These are phyloP conservation scores for Scaptomyza parva DNA, from an alignment of 2,888 invertebrate species.

Conservation along the genomic window DNA sequence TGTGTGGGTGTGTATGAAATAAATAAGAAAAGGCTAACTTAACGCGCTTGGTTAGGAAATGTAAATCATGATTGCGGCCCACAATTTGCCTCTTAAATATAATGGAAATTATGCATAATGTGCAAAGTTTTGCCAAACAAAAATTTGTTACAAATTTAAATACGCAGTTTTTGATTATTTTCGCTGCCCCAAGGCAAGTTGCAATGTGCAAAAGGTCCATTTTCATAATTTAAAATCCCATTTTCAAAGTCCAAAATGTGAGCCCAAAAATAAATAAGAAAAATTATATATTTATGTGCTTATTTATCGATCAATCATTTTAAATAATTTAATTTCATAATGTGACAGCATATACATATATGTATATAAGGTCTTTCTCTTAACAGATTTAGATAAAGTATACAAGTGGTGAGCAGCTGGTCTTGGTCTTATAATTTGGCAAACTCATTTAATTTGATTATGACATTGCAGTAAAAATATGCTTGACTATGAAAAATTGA, in stretches of 20 bases:
- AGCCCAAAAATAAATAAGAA: not conserved
- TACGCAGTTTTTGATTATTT: not conserved
- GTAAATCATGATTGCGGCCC: slow-evolving; percentile 19
- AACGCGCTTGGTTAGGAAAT: not conserved
- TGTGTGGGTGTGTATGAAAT: not conserved
- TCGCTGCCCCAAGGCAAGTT: not conserved
- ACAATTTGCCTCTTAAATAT: slow-evolving; percentile 5
- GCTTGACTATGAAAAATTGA: slow-evolving; percentile 61
- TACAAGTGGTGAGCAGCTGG: slow-evolving; percentile 8
- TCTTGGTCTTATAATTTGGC: slow-evolving; percentile 25
- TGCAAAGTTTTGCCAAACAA: not conserved
- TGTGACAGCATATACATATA: slow-evolving; percentile 26
- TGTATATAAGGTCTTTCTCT: not conserved
- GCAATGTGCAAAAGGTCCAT: not conserved
- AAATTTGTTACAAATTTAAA: not conserved
- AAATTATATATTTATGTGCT: not conserved
- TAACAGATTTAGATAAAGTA: not conserved
- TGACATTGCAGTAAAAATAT: slow-evolving; percentile 63
- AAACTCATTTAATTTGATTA: slow-evolving; percentile 69
- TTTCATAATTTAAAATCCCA: not conserved
- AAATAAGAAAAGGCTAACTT: not conserved
- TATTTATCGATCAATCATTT: slow-evolving; percentile 36
- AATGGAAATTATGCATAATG: slow-evolving; percentile 7
- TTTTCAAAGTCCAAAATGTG: not conserved
- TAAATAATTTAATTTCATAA: slow-evolving; percentile 18